Base-by-base conservation (phyloP, 1,140 invertebrate genomes). In the Wiebesia pumilae region DNA sequence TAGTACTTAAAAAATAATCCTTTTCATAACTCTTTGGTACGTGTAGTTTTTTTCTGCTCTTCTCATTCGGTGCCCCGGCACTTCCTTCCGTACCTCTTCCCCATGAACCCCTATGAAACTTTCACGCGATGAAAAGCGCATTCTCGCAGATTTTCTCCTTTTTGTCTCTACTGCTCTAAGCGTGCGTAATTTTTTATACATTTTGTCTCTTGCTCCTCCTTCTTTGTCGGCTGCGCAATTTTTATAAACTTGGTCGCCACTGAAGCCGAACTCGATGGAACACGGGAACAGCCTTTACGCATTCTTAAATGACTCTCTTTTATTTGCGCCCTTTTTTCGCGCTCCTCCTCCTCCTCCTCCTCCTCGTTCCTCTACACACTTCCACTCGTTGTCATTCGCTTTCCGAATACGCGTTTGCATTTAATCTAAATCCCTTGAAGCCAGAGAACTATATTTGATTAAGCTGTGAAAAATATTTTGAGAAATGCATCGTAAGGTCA, bases 371-470 rank as follows among this genome's bases (percentile, higher is more conserved):
- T 65, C 51, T 78, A 58, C 24, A 58, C 79, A 40, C 54, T 38
- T 78, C 69, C 81, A 47, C 65, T 43, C 67, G 33, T 67, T 40
- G 79, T 21, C 38, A 78, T 86, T 77, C 80, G 80, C 71, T 67
- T 86, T 81, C 62, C 10, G 51, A 51, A 47, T 86, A 86, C 80
- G 85, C 54, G 71, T 54, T 83, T 83, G 80, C 81, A 87, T 87
- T 87, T 87, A 87, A 87, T 81, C 85, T 87, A 83, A 38, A 83
- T 87, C 69, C 81, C 85, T 62, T 21, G n/a, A 38, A 47, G 24
- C 35, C 35, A 3, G 67, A 35, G 67, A 82, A 82, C 65, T 19
- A 27, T 67, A 43, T 47, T 81, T 1, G 79, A 81, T 40, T 24
- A 67, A 80, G 65, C 38, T 85, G 80, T 69, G 62, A 79, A 78